Evolutionary conservation across 2,113 vertebrate species (phyloP).

Genomic region (Parotia lawesii): DNA sequence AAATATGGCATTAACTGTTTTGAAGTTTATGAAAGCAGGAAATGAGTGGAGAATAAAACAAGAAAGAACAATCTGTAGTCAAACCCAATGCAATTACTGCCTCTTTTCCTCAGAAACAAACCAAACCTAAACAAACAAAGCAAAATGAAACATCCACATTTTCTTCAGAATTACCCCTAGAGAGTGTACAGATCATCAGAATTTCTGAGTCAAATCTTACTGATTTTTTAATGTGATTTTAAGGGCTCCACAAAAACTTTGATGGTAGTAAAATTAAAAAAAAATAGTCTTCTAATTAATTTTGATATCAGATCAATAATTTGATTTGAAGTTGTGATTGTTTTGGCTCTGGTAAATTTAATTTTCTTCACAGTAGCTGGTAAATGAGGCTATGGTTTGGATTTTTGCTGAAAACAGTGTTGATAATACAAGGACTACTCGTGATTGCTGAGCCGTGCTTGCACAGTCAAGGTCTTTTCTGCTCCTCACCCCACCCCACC

Average conservation of each 20-base stretch:
- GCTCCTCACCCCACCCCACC: background rate
- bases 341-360: background rate
- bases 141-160: background rate
- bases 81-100: background rate
- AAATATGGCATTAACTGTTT: background rate
- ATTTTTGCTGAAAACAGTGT: background rate
- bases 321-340: background rate
- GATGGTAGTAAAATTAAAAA: rapidly evolving
- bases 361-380: background rate
- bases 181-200: background rate
- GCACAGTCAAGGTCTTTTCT: background rate
- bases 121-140: background rate
- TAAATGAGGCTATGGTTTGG: background rate
- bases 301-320: background rate
- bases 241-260: background rate
- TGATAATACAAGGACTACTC: background rate
- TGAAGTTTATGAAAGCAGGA: background rate
- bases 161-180: background rate
- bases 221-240: background rate
- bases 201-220: background rate
- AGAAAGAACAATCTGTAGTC: background rate
- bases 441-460: background rate
- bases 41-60: background rate
- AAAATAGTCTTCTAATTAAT: background rate
- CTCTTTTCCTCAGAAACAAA: background rate